A percentile compares a stretch with the other conserved stretches of the same genome.
Evolutionary conservation across 2,888 invertebrate genomes (phyloP).

Genomic region (Calameuta filiformis): DNA sequence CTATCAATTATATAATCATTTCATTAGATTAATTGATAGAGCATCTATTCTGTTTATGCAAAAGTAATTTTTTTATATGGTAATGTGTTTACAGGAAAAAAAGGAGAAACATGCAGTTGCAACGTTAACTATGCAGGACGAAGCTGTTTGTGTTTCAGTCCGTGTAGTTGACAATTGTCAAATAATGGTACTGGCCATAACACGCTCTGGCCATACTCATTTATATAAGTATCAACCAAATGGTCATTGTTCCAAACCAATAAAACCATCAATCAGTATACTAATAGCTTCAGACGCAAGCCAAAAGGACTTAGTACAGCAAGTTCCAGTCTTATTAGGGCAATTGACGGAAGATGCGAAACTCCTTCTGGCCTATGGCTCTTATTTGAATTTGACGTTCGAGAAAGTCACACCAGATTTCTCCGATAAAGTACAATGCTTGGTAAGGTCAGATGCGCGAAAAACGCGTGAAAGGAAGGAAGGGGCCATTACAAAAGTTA

Average conservation of each 20-base stretch:
- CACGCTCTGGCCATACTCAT: conserved; percentile 83
- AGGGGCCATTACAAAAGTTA: conserved; percentile 62
- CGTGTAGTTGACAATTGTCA: conserved; percentile 67
- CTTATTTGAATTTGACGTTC: conserved; percentile 46
- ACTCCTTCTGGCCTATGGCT: conserved; percentile 54
- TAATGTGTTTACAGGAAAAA: conserved; percentile 45
- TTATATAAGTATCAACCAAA: conserved; percentile 82
- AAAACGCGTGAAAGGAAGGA: conserved; percentile 55
- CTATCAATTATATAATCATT: conserved; percentile 1
- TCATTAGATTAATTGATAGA: neutral
- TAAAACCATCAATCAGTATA: conserved; percentile 74
- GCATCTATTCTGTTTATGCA: neutral
- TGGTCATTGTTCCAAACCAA: conserved; percentile 74
- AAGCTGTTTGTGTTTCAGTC: conserved; percentile 70
- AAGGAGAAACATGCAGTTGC: conserved; percentile 68
- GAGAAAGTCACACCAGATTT: conserved; percentile 58
- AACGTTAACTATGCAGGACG: conserved; percentile 78
- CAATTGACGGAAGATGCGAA: conserved; percentile 52
- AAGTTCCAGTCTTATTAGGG: conserved; percentile 70
- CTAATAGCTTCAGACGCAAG: conserved; percentile 71
- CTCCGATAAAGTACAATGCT: conserved; percentile 66
- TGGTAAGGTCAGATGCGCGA: conserved; percentile 65
- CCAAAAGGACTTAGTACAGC: conserved; percentile 66
- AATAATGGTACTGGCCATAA: conserved; percentile 70
- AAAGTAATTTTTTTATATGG: neutral